Evolutionary conservation across 2,113 vertebrate genomes (phyloP), one percentile per base, ranked within the genome.

Genomic region (Pedionomus torquatus): DNA sequence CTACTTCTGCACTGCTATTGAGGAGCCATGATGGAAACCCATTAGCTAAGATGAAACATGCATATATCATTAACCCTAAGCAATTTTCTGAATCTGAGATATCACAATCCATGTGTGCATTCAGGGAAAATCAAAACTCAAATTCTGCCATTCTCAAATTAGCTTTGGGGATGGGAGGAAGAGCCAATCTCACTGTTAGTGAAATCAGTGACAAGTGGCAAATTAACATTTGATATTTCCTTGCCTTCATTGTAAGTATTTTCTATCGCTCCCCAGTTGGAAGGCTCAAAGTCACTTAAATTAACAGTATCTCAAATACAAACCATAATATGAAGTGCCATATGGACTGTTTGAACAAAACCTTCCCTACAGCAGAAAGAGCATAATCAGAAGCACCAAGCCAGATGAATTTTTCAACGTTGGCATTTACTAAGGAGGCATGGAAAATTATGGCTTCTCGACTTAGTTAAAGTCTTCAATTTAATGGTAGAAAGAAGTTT

Each of bases 81-180:
- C 80, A 75, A 16, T 79, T 61, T 64, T 66, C 31, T 33, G 30
- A 71, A 58, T 44, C 4, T 11, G 11, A 70, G 74, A 18, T 17
- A 13, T 17, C 18, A 2, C 71, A 28, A 54, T 30, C 46, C 33
- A 25, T 0, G 19, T 41, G 28, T 54, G 51, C 31, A 1, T 69
- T 87, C 86, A 49, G 80, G 97, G 93, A 97, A 98, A 97, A 98
- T 96, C 96, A 98, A 97, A 98, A 95, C 95, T 98, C 96, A 96
- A 96, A 94, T 89, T 96, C 87, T 94, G 94, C 96, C 97, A 79
- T 78, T 87, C 92, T 80, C 76, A 86, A 60, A 65, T 71, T 69
- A 83, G 49, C 89, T 93, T 49, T 90, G 83, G 77, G 80, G 83
- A 95, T 93, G 65, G 89, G 72, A 82, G 57, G 37, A 91, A 48